These are phyloP conservation scores for Parauchenoglanis punctatus DNA, from an alignment of 2,797 vertebrate species.

Conservation along the genomic window DNA sequence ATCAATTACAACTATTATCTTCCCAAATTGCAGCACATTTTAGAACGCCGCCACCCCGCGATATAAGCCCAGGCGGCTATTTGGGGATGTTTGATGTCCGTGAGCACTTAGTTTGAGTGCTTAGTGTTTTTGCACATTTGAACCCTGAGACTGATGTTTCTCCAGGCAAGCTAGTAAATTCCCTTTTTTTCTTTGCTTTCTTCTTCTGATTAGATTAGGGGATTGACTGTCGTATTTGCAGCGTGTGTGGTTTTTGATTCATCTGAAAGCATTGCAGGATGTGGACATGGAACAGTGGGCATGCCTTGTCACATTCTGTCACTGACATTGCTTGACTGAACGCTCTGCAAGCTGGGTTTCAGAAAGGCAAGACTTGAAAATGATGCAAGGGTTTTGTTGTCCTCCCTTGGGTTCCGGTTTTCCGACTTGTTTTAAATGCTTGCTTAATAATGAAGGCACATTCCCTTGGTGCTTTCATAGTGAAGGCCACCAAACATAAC, in stretches of 20 bases:
- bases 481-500: slow-evolving; percentile 10
- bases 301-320: not conserved
- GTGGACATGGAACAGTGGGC: slow-evolving; percentile 11
- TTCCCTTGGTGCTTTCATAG: not conserved
- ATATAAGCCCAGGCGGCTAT: not conserved
- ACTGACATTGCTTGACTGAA: not conserved
- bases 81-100: not conserved
- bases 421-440: not conserved
- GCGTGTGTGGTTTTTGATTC: not conserved
- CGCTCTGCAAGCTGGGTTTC: not conserved
- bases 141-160: slow-evolving; percentile 17
- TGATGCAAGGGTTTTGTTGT: not conserved
- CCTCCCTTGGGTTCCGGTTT: not conserved
- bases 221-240: not conserved
- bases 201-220: slow-evolving; percentile 25
- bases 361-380: not conserved
- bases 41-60: not conserved
- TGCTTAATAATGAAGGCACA: not conserved
- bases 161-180: not conserved
- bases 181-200: not conserved
- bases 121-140: not conserved
- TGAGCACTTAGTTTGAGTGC: slow-evolving; percentile 16
- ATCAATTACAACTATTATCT: slow-evolving; percentile 27
- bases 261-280: slow-evolving; percentile 26
- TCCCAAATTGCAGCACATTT: slow-evolving; percentile 32